Evolutionary conservation across 1,140 invertebrate species (phyloP).

Genomic region (Meloidogyne floridensis): DNA sequence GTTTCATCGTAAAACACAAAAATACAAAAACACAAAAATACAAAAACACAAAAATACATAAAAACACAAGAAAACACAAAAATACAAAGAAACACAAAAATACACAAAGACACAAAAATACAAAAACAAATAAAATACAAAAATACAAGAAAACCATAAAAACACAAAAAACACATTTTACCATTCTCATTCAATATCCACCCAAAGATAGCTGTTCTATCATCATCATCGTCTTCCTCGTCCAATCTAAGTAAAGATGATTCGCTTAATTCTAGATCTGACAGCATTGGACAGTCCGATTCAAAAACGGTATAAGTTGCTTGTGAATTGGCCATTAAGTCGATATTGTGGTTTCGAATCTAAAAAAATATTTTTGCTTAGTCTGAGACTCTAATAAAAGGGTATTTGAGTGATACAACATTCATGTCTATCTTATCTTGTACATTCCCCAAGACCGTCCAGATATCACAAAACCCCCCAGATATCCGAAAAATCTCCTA

Average conservation of each 20-base stretch:
- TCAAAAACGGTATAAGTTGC: constrained; percentile 30
- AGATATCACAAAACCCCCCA: too few species aligned
- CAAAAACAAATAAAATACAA: background rate
- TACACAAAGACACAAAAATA: too few species aligned
- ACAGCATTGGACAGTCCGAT: constrained; percentile 33
- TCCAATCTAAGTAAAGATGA: constrained; percentile 25
- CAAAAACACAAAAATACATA: too few species aligned
- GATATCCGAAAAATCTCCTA: too few species aligned
- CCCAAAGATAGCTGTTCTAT: background rate
- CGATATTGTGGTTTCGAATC: background rate
- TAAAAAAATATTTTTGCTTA: background rate
- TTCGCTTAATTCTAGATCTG: constrained; percentile 32
- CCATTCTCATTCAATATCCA: constrained; percentile 9
- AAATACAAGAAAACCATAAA: background rate
- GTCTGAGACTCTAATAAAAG: too few species aligned
- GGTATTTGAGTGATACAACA: too few species aligned
- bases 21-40: too few species aligned
- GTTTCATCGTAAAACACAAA: too few species aligned
- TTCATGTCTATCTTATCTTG: too few species aligned
- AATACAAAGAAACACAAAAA: too few species aligned
- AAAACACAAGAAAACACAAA: too few species aligned
- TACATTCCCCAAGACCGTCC: too few species aligned
- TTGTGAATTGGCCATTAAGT: constrained; percentile 34
- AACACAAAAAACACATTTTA: background rate
- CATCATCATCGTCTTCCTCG: constrained; percentile 30